Base-by-base conservation (phyloP, 2,888 invertebrate genomes). In the Rhyacophila evoluta region DNA sequence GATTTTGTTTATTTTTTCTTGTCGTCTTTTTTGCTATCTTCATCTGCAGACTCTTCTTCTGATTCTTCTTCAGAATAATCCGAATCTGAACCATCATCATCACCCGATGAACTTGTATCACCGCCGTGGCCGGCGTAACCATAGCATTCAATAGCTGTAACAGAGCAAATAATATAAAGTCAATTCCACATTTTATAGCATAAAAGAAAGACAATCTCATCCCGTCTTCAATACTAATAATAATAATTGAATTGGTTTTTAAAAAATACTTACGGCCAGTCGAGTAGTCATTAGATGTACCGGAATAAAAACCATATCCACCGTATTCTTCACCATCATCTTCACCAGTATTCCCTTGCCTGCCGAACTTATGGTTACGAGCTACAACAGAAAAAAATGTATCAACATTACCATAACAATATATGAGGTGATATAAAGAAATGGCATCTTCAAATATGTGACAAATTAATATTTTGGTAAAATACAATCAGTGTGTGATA, bases 351-450 rank as follows among this genome's bases (percentile, higher is more conserved):
- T 93, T 92, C 84, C 93, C 94, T 88, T 97, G 96, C 27, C 97
- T 91, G 10, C 97, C 97, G 90, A 95, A 97, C 85, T 97, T 96
- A 86, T 97, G 97, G 83, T 92, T 94, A 75, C 97, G 93, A 82
- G 95, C 95, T 95, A 86, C 75, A 55, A n/a, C n/a, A n/a, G n/a
- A n/a, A n/a, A n/a, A n/a, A n/a, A n/a, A n/a, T n/a, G n/a, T n/a
- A n/a, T n/a, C n/a, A n/a, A n/a, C n/a, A n/a, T n/a, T n/a, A n/a
- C n/a, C n/a, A n/a, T n/a, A n/a, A n/a, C n/a, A n/a, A n/a, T n/a
- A n/a, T n/a, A n/a, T n/a, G n/a, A n/a, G n/a, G n/a, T n/a, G n/a
- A n/a, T n/a, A n/a, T n/a, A n/a, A n/a, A n/a, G n/a, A n/a, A n/a
- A n/a, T n/a, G n/a, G n/a, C n/a, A n/a, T n/a, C n/a, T n/a, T n/a